Percentiles rank a stretch among this genome's conserved stretches.
Conservation (phyloP, 1,140 invertebrate genomes). For the Lepidotrigona ventralis region DNA sequence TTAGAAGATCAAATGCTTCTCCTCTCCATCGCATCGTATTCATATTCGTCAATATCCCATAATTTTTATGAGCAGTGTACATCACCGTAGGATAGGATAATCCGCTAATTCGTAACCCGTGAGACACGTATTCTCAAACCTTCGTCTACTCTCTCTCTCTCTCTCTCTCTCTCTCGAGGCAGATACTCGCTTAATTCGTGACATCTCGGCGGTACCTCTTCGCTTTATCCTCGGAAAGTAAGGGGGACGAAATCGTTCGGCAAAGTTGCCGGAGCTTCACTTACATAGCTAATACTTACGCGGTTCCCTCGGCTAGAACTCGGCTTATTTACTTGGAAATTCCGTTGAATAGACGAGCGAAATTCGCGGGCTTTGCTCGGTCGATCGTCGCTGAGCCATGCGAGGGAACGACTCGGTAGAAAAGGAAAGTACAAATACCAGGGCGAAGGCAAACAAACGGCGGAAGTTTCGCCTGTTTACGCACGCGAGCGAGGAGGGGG, state of each 20-base stretch:
- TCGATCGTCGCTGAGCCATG: background rate
- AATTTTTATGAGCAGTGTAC: too few relatives aligned
- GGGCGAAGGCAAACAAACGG: background rate
- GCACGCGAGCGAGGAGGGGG: background rate
- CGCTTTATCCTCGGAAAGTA: background rate
- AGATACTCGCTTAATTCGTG: background rate
- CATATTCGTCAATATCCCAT: too few relatives aligned
- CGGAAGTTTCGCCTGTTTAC: conserved; percentile 35
- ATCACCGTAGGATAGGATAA: background rate
- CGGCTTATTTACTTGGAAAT: background rate
- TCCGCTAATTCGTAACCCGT: background rate
- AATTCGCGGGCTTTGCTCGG: background rate
- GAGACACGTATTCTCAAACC: background rate
- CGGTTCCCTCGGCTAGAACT: background rate
- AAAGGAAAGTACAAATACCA: background rate
- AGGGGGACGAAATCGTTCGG: background rate
- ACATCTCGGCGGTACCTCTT: background rate
- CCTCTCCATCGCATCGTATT: too few relatives aligned
- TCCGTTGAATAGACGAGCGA: background rate
- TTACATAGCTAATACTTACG: background rate
- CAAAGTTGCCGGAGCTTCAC: background rate
- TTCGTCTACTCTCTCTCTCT: background rate
- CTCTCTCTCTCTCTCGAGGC: too few relatives aligned
- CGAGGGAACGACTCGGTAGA: background rate
- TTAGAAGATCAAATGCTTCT: too few relatives aligned